Evolutionary conservation across 2,888 invertebrate genomes (phyloP).

Genomic region (Hedychridium roseum): DNA sequence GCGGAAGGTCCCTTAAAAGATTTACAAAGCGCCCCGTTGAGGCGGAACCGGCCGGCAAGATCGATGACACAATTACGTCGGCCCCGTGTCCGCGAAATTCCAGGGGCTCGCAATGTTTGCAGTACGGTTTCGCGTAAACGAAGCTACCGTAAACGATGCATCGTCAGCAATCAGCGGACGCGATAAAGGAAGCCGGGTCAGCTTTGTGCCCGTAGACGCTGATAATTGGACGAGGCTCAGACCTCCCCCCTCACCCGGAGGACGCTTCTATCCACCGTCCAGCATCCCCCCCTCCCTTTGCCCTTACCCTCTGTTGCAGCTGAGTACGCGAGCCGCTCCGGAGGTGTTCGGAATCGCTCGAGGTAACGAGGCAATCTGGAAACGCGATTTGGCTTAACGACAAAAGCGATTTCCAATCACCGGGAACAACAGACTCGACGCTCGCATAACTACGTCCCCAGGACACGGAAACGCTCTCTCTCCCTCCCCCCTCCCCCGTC

Average conservation of each 20-base stretch:
- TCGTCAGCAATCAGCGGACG: conserved; percentile 30
- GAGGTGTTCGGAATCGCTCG: conserved; percentile 39
- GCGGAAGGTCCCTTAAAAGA: too few relatives aligned
- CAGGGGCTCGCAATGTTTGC: too few relatives aligned
- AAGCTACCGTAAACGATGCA: conserved; percentile 13
- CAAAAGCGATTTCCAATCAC: conserved; percentile 45
- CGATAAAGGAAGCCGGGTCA: conserved; percentile 32
- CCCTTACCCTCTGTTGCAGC: conserved; percentile 4
- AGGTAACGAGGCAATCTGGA: conserved; percentile 43
- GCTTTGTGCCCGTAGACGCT: conserved; percentile 33
- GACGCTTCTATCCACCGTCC: conserved; percentile 8
- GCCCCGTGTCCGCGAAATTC: not conserved
- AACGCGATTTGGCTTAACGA: conserved; percentile 45
- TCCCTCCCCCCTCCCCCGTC: not conserved
- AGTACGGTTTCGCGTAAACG: conserved; percentile 16
- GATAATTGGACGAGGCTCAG: conserved; percentile 39
- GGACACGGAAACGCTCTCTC: not conserved
- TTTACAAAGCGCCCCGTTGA: too few relatives aligned
- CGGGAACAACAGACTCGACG: conserved; percentile 31
- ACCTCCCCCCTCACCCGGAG: conserved; percentile 18
- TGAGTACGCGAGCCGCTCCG: conserved; percentile 18
- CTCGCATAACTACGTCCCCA: conserved; percentile 26
- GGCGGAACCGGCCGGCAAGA: not conserved
- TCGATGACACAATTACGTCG: not conserved
- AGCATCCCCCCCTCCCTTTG: conserved; percentile 3